phyloP scores from a whole-genome alignment of 1,140 invertebrate species.

The Drosophila busckii region DNA sequence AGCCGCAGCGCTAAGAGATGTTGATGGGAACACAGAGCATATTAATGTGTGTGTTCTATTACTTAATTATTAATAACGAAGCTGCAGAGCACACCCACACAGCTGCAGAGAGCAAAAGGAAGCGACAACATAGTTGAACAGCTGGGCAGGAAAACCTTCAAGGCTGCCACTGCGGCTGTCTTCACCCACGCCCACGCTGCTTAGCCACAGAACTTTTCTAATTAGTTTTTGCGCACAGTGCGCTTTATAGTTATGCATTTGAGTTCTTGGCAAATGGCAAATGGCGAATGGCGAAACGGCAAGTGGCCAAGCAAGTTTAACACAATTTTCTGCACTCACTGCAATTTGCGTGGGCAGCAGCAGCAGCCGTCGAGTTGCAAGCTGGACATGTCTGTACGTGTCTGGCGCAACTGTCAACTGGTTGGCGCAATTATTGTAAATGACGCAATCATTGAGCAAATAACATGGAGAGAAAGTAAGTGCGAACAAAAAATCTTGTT shows the following conservation, averaged over 20 bases:
- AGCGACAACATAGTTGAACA: too few species aligned
- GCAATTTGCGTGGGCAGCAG: constrained; percentile 6
- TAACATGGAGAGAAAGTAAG: not conserved
- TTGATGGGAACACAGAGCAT: not conserved
- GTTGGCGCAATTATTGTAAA: constrained; percentile 38
- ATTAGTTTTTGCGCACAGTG: constrained; percentile 39
- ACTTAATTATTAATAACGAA: constrained; percentile 43
- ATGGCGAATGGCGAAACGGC: constrained; percentile 6
- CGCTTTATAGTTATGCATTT: constrained; percentile 41
- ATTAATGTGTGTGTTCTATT: constrained; percentile 39
- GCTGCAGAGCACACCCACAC: constrained; percentile 10
- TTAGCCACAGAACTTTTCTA: constrained; percentile 34
- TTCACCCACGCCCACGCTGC: not conserved
- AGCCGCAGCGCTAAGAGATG: not conserved
- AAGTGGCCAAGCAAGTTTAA: constrained; percentile 10
- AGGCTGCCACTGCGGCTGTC: too few species aligned
- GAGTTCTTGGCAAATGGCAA: constrained; percentile 23
- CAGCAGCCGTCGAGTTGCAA: not conserved
- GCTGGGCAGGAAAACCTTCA: too few species aligned
- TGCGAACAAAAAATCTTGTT: not conserved
- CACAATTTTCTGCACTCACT: constrained; percentile 24
- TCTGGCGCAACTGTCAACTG: constrained; percentile 8
- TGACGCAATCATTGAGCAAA: constrained; percentile 26
- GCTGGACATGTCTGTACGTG: constrained; percentile 5
- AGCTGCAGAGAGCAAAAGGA: too few species aligned